These are phyloP conservation scores for Pandion haliaetus DNA, from an alignment of 2,113 vertebrate species.

Conservation along the genomic window DNA sequence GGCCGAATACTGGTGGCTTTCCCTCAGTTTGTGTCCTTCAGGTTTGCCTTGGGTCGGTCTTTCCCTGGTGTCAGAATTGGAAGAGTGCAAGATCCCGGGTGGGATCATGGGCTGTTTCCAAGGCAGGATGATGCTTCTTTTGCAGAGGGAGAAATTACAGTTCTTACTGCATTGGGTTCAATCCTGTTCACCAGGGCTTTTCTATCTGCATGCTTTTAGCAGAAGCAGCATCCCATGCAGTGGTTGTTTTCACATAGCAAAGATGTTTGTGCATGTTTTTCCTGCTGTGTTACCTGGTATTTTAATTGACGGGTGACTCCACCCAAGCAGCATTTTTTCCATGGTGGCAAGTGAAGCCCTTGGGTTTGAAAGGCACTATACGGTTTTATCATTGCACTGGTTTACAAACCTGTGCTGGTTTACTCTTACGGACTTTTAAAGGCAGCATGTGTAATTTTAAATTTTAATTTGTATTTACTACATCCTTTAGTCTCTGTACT, in stretches of 20 bases:
- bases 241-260: neutral
- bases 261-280: neutral
- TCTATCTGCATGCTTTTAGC: neutral
- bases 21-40: neutral
- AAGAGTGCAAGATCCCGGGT: neutral
- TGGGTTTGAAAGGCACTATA: neutral
- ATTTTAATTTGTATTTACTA: neutral
- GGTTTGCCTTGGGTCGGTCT: neutral
- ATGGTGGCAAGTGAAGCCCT: neutral
- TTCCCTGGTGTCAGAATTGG: neutral
- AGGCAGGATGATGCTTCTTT: neutral
- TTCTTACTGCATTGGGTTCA: accelerated
- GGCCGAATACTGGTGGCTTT: accelerated
- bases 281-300: neutral
- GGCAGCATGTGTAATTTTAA: accelerated
- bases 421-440: neutral
- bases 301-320: neutral
- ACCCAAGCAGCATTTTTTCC: neutral
- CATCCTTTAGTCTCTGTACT: neutral
- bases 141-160: neutral
- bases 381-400: accelerated
- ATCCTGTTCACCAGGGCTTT: accelerated
- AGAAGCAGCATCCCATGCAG: neutral
- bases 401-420: neutral
- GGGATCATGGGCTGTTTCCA: accelerated